Base-by-base conservation (phyloP, 2,113 vertebrate genomes). In the Gambusia affinis region DNA sequence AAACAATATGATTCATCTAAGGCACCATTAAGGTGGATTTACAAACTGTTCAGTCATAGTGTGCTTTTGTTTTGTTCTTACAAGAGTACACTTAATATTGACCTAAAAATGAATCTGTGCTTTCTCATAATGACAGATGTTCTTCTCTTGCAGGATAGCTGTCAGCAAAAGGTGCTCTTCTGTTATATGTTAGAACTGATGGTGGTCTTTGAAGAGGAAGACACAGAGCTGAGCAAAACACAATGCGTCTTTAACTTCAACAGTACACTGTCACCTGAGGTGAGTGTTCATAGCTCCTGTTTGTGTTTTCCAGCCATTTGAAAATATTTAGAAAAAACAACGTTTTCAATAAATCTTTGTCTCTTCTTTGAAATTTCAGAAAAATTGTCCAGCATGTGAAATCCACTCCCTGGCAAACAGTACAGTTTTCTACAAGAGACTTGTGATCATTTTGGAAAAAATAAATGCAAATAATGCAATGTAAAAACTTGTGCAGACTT, bases 131-230 rank as follows among this genome's bases (percentile, higher is more conserved):
- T 80, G 35, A 80, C 0, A 7, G 4, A 31, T 66, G 54, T 80
- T 0, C 86, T 61, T 84, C 22, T 79, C n/a, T 84, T 27, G 3
- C 35, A 92, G 85, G 67, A 77, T 31, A 51, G 15, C 0, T 95
- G 94, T 82, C 75, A 12, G 28, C 2, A 0, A 0, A 54, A 24
- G 68, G 73, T 72, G 1, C 79, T 95, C 12, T 60, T 60, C 12
- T 95, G 94, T 90, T 95, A 89, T 86, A 70, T 93, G 31, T 17
- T 70, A 83, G 94, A 95, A 85, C 44, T 94, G 81, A 14, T 31
- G 0, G 89, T 95, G 85, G 61, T 94, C 27, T 15, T 92, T 0
- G 0, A 28, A 1, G 92, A 93, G n/a, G 81, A 91, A 64, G 22
- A 78, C 0, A 33, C 0, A 0, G 10, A 15, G 2, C n/a, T 7